phyloP scores from a whole-genome alignment of 2,888 invertebrate species.

The Emmelina monodactyla region DNA sequence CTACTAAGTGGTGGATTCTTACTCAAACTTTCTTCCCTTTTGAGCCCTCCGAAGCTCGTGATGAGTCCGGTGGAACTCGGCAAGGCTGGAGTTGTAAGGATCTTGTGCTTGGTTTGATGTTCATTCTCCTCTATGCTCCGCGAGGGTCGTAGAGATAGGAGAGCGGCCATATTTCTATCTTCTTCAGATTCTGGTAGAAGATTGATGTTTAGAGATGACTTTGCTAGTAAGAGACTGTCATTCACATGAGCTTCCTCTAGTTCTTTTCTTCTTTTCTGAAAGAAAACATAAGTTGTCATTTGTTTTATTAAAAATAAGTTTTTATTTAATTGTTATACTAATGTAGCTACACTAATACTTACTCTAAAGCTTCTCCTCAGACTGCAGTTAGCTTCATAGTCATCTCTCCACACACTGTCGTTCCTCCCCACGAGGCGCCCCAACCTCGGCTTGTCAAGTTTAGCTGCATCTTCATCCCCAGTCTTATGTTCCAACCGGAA shows the following conservation, averaged over 20 bases:
- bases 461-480: slow-evolving; percentile 77
- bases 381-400: slow-evolving; percentile 88
- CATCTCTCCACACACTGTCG: slow-evolving; percentile 88
- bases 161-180: slow-evolving; percentile 79
- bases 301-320: neutral
- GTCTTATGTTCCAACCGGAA: slow-evolving; percentile 93
- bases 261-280: slow-evolving; percentile 74
- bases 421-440: slow-evolving; percentile 80
- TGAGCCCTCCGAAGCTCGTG: slow-evolving; percentile 61
- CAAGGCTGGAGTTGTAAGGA: slow-evolving; percentile 63
- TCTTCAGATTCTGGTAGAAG: slow-evolving; percentile 82
- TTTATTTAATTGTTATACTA: neutral
- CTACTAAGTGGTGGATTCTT: slow-evolving; percentile 35
- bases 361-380: slow-evolving; percentile 88
- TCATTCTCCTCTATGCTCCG: slow-evolving; percentile 69
- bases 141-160: slow-evolving; percentile 73
- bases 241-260: slow-evolving; percentile 71
- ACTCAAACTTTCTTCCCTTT: slow-evolving; percentile 60
- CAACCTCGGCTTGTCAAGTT: slow-evolving; percentile 75
- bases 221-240: slow-evolving; percentile 76
- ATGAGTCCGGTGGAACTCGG: slow-evolving; percentile 59
- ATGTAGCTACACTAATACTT: slow-evolving; percentile 25
- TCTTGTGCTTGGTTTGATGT: slow-evolving; percentile 47
- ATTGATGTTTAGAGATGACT: slow-evolving; percentile 78
- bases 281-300: slow-evolving; percentile 7